Percentiles rank a stretch among this genome's conserved stretches.
These are phyloP conservation scores for Myodes glareolus DNA, from an alignment of 2,113 vertebrate genomes.

Conservation along the genomic window DNA sequence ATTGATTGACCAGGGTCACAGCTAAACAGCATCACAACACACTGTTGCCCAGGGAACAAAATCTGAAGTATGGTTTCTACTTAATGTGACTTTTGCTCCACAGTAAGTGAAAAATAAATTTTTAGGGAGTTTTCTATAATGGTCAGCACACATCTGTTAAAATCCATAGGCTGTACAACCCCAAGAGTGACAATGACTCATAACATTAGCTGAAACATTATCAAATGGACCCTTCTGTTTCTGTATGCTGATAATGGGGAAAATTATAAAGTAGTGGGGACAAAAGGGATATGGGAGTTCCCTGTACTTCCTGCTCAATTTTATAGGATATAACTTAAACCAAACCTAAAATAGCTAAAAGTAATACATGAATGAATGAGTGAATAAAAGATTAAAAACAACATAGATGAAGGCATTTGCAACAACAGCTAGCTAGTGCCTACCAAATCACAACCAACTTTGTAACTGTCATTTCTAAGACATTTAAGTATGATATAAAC, in stretches of 20 bases:
- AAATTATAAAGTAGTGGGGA: background rate
- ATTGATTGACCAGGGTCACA: background rate
- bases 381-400: background rate
- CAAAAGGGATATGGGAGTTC: background rate
- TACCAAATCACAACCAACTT: constrained; percentile 16
- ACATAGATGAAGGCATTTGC: background rate
- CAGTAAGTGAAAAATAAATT: background rate
- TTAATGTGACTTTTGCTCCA: background rate
- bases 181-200: background rate
- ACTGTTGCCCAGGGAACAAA: background rate
- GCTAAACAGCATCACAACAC: background rate
- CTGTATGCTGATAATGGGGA: background rate
- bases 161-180: background rate
- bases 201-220: background rate
- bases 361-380: background rate
- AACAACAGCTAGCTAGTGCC: background rate
- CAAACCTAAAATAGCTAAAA: background rate
- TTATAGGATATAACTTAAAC: background rate
- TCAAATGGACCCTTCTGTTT: background rate
- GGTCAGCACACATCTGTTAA: background rate
- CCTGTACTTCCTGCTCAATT: background rate
- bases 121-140: background rate
- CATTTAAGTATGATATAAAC: background rate
- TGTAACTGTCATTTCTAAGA: constrained; percentile 14
- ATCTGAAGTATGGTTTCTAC: background rate